Evolutionary conservation across 2,888 invertebrate genomes (phyloP), one percentile per base, ranked within the genome.

Genomic region (Callinectes sapidus): DNA sequence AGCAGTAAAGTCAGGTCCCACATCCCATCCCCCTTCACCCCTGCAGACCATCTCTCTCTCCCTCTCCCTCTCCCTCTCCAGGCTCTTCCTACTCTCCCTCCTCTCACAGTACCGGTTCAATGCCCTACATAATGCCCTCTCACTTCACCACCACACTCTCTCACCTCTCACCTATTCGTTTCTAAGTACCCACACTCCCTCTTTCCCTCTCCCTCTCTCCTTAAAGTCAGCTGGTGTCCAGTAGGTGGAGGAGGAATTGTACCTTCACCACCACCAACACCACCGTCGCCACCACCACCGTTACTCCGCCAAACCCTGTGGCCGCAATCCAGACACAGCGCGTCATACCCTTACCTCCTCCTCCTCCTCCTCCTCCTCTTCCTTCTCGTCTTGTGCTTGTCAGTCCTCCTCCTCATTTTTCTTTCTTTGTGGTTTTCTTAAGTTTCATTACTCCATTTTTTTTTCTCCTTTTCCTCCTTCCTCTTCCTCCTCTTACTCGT

Each of bases 321-420:
- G 23, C 61, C 61, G 61, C 61, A 61, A 61, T 61, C 61, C 61
- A 23, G 48, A 48, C 48, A 5, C 48, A 48, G 18, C 10, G 61
- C 61, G 61, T 61, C 61, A 61, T 61, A 61, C 61, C 61, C 89
- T 89, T 23, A 2, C 32, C 89, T 89, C 39, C 55, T 89, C 16
- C 89, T 89, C 18, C 89, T 89, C 39, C 55, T 89, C 39, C 89
- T 89, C 32, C 48, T 89, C 32, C 48, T 89, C 32, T 28, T 89
- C 42, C 48, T 48, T 10, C 48, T 48, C 48, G 48, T 48, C 48
- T 48, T 48, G 48, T 18, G 61, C 10, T 61, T 61, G 0, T 23
- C 23, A 16, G 2, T 23, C 61, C 61, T 23, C 23, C 61, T 61
- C 48, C 3, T 48, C 10, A 8, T 48, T 88, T 48, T 8, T 28